These are phyloP conservation scores for Heterodera filipjevi DNA, from an alignment of 2,888 invertebrate genomes.

Conservation along the genomic window DNA sequence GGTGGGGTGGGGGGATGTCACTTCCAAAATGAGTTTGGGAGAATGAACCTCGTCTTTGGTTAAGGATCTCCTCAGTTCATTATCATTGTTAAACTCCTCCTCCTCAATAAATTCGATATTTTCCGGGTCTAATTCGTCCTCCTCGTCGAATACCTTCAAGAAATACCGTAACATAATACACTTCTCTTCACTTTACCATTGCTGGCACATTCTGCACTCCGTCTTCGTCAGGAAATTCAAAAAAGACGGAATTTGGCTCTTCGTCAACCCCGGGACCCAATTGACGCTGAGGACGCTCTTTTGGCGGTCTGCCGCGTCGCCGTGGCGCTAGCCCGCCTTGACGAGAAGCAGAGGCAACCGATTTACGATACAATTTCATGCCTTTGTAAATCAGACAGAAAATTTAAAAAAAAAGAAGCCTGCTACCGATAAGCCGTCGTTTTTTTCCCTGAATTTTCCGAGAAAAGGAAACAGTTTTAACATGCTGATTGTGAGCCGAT, in stretches of 20 bases:
- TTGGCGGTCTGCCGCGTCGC: conserved; percentile 42
- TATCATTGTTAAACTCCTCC: background rate
- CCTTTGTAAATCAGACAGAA: conserved; percentile 17
- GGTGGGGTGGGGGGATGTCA: background rate
- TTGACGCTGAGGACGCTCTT: conserved; percentile 33
- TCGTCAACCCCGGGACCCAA: conserved; percentile 41
- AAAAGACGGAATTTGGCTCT: conserved; percentile 42
- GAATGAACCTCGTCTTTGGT: background rate
- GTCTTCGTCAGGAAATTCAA: conserved; percentile 43
- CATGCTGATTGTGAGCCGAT: conserved; percentile 41
- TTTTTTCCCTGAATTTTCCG: background rate
- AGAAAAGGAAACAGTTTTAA: conserved; percentile 3
- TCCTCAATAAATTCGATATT: conserved; percentile 16
- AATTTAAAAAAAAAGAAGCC: background rate
- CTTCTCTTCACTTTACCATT: conserved; percentile 13
- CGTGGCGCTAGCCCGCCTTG: conserved; percentile 6
- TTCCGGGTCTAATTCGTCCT: conserved; percentile 46
- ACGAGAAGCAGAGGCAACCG: conserved; percentile 36
- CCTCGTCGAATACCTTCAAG: conserved; percentile 45
- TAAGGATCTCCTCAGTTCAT: background rate
- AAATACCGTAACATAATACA: background rate
- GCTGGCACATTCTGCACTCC: conserved; percentile 19
- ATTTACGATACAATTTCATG: conserved; percentile 42
- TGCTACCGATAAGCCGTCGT: conserved; percentile 14
- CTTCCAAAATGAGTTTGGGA: background rate